These are phyloP conservation scores for Callithrix jacchus DNA, from an alignment of 2,113 vertebrate genomes.

Conservation along the genomic window DNA sequence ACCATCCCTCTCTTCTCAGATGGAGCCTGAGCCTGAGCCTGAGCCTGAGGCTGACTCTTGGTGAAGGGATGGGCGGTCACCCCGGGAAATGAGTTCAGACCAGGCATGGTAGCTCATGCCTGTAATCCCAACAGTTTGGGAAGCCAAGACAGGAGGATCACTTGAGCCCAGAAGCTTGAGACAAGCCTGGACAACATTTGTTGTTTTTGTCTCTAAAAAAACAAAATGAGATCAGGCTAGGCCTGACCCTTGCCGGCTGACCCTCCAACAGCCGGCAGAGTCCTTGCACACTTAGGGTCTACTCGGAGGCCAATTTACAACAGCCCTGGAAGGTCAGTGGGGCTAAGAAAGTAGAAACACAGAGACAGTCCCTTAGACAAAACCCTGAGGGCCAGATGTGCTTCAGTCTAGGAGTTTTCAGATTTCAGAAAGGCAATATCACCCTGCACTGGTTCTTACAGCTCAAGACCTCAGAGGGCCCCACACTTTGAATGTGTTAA, in stretches of 20 bases:
- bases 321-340: background rate
- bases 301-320: background rate
- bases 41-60: background rate
- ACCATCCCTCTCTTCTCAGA: background rate
- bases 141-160: too few relatives aligned
- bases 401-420: background rate
- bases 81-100: background rate
- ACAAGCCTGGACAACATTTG: too few relatives aligned
- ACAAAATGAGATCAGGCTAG: background rate
- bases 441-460: background rate
- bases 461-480: background rate
- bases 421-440: background rate
- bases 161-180: too few relatives aligned
- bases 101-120: too few relatives aligned
- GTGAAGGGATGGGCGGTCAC: fast-evolving
- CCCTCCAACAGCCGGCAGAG: background rate
- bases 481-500: background rate
- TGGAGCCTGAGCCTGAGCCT: background rate
- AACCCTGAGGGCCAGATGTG: background rate
- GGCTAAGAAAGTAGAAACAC: background rate
- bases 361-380: background rate
- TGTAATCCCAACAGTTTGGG: too few relatives aligned
- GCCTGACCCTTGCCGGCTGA: too few relatives aligned
- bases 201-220: too few relatives aligned
- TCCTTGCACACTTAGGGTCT: background rate